Evolutionary conservation across 2,113 vertebrate species (phyloP), one percentile per base, ranked within the genome.

Genomic region (Rhizomys pruinosus): DNA sequence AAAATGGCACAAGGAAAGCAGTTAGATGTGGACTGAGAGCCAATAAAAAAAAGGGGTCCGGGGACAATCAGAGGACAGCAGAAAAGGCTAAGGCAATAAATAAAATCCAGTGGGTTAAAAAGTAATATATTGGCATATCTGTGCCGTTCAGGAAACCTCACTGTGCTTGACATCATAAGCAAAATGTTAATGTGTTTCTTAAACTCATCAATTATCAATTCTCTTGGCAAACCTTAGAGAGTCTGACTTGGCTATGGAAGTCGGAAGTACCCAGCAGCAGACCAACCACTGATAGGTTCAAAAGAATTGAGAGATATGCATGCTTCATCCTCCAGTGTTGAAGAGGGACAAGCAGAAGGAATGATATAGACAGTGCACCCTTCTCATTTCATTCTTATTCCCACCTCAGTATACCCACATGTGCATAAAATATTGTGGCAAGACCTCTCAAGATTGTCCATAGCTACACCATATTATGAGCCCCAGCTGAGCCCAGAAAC

Each of bases 131-230:
- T 89, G 76, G n/a, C 68, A 15, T 92, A 77, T 79, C 59, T 91
- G n/a, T 39, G 12, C 44, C 55, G 42, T 69, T 64, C 52, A 57
- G 71, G 61, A 89, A 91, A 32, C 87, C 87, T 87, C 5, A 68
- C 66, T 72, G 57, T 37, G 52, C 89, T 90, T 91, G 44, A 92
- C 80, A 81, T 80, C 37, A 78, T 84, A 94, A 94, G 32, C 37
- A 68, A 94, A 74, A 37, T 25, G 84, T 84, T 92, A 84, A 84
- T 92, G 34, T 88, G 34, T 17, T 55, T 86, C 91, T 86, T 68
- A 95, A 95, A 90, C 92, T 82, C 88, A 44, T 87, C 71, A 92
- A 72, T 29, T 89, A 69, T 89, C 63, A 94, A 84, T 87, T 81
- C 80, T 29, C 73, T 90, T 90, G 22, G 25, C 44, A 74, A 44